Conservation (phyloP, 2,113 vertebrate genomes). For the Hypanus sabinus region DNA sequence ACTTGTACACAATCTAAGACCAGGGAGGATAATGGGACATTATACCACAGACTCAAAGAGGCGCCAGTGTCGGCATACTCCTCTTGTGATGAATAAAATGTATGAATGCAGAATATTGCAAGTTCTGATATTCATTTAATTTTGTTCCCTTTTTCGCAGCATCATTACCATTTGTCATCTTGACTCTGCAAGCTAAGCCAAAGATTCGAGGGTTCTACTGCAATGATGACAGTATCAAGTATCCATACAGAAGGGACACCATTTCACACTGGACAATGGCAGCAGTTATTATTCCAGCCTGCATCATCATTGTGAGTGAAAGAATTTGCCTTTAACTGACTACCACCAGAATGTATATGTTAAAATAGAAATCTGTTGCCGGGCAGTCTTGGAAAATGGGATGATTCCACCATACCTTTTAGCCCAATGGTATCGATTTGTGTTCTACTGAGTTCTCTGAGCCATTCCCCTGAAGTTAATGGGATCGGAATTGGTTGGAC, state of each 20-base stretch:
- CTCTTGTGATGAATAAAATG: not conserved
- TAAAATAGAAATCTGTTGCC: not conserved
- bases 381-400: not conserved
- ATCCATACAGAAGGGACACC: constrained; percentile 80
- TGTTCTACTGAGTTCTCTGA: not conserved
- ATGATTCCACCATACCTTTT: no score
- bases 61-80: not conserved
- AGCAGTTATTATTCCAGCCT: constrained; percentile 75
- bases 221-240: constrained; percentile 74
- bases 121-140: not conserved
- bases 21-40: not conserved
- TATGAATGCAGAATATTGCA: not conserved
- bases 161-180: constrained; percentile 71
- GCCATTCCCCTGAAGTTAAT: no score
- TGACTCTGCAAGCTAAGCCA: constrained; percentile 71
- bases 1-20: not conserved
- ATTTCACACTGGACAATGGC: constrained; percentile 85
- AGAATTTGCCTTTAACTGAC: not conserved
- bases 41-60: not conserved
- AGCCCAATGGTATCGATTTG: not conserved
- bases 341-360: not conserved
- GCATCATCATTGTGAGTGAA: constrained; percentile 72
- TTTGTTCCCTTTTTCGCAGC: constrained; percentile 53
- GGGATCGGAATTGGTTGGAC: not conserved
- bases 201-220: constrained; percentile 83